phyloP scores from a whole-genome alignment of 30 jellyfish, hydroid and myxozoan species.

The Nemopilema nomurai region DNA sequence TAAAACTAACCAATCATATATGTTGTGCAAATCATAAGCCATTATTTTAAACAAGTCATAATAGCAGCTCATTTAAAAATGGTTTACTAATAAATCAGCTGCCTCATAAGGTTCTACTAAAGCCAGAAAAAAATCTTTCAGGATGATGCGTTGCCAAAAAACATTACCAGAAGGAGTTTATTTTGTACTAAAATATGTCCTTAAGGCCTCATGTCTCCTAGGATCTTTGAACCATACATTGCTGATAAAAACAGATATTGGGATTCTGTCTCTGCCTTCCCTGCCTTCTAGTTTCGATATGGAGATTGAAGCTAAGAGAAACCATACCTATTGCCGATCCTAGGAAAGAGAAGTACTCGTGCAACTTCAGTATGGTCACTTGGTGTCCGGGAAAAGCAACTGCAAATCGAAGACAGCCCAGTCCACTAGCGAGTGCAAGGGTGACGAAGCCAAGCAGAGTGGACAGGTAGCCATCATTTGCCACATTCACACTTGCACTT shows the following conservation, averaged over 20 bases:
- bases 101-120: too few relatives aligned
- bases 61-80: not conserved
- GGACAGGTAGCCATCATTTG: not conserved
- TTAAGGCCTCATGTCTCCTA: too few relatives aligned
- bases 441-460: conserved; percentile 15
- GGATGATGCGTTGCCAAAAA: too few relatives aligned
- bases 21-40: not conserved
- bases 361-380: conserved; percentile 1
- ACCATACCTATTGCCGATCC: conserved; percentile 51
- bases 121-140: too few relatives aligned
- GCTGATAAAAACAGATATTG: too few relatives aligned
- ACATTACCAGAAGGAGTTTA: too few relatives aligned
- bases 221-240: too few relatives aligned
- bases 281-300: not conserved
- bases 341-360: conserved; percentile 49
- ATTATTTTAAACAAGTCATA: not conserved
- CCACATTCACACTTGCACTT: not conserved
- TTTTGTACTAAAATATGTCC: too few relatives aligned
- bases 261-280: too few relatives aligned
- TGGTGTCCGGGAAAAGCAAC: conserved; percentile 39
- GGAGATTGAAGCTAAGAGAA: not conserved
- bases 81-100: too few relatives aligned
- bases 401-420: conserved; percentile 51
- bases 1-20: too few relatives aligned
- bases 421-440: conserved; percentile 53